A percentile compares a stretch with the other conserved stretches of the same genome.
phyloP scores from a whole-genome alignment of 2,888 invertebrate species.

The Exephanes ischioxanthus region DNA sequence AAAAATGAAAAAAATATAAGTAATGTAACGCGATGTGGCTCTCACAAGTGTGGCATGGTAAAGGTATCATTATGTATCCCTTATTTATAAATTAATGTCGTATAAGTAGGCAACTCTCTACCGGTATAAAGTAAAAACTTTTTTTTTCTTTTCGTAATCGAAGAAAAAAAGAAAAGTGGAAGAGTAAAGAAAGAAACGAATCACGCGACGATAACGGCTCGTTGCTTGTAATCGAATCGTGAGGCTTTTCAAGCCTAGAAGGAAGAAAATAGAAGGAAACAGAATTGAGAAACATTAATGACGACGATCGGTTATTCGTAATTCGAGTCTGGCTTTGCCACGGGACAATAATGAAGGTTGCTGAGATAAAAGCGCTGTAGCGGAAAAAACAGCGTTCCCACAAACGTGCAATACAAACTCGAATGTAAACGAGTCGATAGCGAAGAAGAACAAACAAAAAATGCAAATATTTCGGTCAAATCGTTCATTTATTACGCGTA shows the following conservation, averaged over 20 bases:
- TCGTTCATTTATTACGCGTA: conserved; percentile 51
- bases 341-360: conserved; percentile 81
- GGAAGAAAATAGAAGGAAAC: conserved; percentile 30
- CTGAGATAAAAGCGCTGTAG: conserved; percentile 23
- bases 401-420: conserved; percentile 75
- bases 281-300: conserved; percentile 45
- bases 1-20: conserved; percentile 12
- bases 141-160: conserved; percentile 42
- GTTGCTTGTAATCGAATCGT: conserved; percentile 32
- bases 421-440: conserved; percentile 21
- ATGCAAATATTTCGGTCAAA: conserved; percentile 54
- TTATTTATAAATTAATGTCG: conserved; percentile 69
- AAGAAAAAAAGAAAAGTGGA: conserved; percentile 29
- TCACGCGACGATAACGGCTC: conserved; percentile 68
- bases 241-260: conserved; percentile 19
- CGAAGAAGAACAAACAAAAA: conserved; percentile 23
- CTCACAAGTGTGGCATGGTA: conserved; percentile 68
- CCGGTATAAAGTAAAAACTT: conserved; percentile 44
- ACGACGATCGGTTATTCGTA: conserved; percentile 66
- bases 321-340: conserved; percentile 74
- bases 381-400: conserved; percentile 52
- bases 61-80: conserved; percentile 53
- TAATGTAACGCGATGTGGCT: conserved; percentile 45
- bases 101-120: conserved; percentile 61
- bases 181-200: conserved; percentile 48